Base-by-base conservation (phyloP, 64 coral and sea anemone genomes). In the Porites australiensis region DNA sequence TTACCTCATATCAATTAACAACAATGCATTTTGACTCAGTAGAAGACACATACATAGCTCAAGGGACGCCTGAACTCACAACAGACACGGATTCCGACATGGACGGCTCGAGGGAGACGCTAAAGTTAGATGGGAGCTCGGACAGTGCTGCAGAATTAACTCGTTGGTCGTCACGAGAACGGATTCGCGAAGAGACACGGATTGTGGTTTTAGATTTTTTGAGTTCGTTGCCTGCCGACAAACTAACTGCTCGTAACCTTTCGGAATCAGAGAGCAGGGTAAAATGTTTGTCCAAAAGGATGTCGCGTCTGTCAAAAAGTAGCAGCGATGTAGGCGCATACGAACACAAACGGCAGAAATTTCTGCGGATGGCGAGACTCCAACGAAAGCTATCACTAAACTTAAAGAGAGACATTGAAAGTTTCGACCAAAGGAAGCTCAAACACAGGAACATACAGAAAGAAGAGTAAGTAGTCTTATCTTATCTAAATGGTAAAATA, bases 151-250 rank as follows among this genome's bases (percentile, higher is more conserved):
- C 76, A 70, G 82, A 75, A 14, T 90, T 87, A 57, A 89, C 70
- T 45, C 22, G 81, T 18, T 70, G 63, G 52, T 88, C 88, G 43
- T 97, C 92, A 61, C 62, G 87, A 6, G 95, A 97, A 70, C 82
- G 95, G 6, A 92, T 97, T 67, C 91, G 90, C 15, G 95, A 97
- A 66, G 95, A 97, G 83, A 97, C 95, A 8, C 75, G 95, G 11
- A 92, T 97, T 67, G 95, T 97, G 64, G 75, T 97, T 54, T 72
- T 97, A 45, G 95, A 97, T 52, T 97, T 88, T 58, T 72, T 97
- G 27, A 77, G 88, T 44, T 82, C 93, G 44, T 87, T 94, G 74
- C 95, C 95, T 12, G 91, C 76, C 5, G 92, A 97, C 5, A 97
- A 94, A 70, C 49, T 97, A 73, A 94, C 95, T 68, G 95, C 95